These are phyloP conservation scores for Apeira syringaria DNA, from an alignment of 2,888 invertebrate genomes.

Conservation along the genomic window DNA sequence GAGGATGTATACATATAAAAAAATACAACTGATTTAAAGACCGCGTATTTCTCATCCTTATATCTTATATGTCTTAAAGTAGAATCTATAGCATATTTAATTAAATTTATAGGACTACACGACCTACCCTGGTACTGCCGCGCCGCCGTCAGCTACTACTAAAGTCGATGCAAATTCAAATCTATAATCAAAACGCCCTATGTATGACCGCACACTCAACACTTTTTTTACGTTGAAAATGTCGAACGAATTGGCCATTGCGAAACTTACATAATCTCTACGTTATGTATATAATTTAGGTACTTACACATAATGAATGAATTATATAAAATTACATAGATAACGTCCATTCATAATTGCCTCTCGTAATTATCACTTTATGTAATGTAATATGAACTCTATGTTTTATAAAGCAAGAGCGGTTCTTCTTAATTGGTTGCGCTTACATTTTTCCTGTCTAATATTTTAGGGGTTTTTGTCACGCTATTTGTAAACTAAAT, in stretches of 20 bases:
- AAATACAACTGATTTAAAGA: too few relatives aligned
- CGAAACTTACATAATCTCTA: constrained; percentile 7
- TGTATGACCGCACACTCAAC: not conserved
- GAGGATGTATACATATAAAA: too few relatives aligned
- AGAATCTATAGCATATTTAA: too few relatives aligned
- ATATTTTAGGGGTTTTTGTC: not conserved
- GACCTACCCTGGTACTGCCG: too few relatives aligned
- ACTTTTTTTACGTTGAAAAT: constrained; percentile 2
- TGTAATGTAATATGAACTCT: not conserved
- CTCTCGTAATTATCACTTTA: not conserved
- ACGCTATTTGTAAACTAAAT: too few relatives aligned
- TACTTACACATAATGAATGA: constrained; percentile 5
- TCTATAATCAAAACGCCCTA: too few relatives aligned
- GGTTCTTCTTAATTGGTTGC: not conserved
- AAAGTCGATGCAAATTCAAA: too few relatives aligned
- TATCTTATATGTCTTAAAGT: too few relatives aligned
- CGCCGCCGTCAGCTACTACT: too few relatives aligned
- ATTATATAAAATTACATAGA: constrained; percentile 1
- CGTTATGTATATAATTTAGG: too few relatives aligned
- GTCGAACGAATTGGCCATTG: constrained; percentile 3
- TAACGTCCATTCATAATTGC: not conserved
- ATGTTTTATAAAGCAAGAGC: not conserved
- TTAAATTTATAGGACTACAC: too few relatives aligned
- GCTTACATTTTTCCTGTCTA: not conserved
- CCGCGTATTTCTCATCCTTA: too few relatives aligned